Conservation (phyloP, 2,888 invertebrate species). For the Drosophila merina region DNA sequence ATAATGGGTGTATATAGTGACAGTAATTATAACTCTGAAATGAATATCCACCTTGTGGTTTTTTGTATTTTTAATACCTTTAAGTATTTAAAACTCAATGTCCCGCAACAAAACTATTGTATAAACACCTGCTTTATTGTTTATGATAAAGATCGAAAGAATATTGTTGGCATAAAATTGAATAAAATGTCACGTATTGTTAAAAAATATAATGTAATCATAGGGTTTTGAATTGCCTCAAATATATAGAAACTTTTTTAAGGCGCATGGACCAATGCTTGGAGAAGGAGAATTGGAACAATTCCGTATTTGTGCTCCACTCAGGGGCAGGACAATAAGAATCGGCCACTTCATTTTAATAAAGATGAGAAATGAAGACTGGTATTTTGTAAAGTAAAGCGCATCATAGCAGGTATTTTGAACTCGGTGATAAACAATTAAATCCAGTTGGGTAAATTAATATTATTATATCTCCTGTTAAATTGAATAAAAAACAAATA, state of each 20-base stretch:
- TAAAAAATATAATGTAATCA: not conserved
- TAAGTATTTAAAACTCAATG: constrained; percentile 4
- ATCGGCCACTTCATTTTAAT: constrained; percentile 18
- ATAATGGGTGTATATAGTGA: constrained; percentile 22
- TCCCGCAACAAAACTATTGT: constrained; percentile 2
- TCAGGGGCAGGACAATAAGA: constrained; percentile 14
- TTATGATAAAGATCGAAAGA: not conserved
- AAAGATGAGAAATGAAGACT: not conserved
- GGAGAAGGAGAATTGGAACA: constrained; percentile 20
- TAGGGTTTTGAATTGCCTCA: not conserved
- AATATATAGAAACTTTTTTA: not conserved
- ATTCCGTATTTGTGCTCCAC: constrained; percentile 6
- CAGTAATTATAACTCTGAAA: not conserved
- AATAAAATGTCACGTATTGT: too few species aligned
- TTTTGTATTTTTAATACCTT: not conserved
- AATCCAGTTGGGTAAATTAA: constrained; percentile 20
- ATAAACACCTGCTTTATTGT: constrained; percentile 14
- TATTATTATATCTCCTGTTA: not conserved
- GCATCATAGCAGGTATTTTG: constrained; percentile 6
- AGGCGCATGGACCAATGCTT: too few species aligned
- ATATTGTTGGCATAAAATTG: not conserved
- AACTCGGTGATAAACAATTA: not conserved
- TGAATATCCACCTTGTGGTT: not conserved
- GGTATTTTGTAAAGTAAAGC: constrained; percentile 4
- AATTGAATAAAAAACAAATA: constrained; percentile 2